phyloP scores from a whole-genome alignment of 2,797 vertebrate species.

The Prionace glauca region DNA sequence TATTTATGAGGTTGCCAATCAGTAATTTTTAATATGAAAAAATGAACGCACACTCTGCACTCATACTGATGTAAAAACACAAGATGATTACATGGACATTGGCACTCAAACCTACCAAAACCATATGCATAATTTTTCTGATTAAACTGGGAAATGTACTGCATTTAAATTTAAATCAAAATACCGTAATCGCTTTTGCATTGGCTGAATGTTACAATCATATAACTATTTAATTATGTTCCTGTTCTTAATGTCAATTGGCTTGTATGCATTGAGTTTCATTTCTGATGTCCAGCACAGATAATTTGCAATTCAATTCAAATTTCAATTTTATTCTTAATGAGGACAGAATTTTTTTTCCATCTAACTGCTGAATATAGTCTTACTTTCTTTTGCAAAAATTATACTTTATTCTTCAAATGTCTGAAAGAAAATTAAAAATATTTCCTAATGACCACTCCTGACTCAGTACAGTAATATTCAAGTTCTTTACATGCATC shows the following conservation, averaged over 20 bases:
- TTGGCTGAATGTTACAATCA: not conserved
- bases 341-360: not conserved
- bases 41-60: not conserved
- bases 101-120: not conserved
- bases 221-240: constrained; percentile 7
- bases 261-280: not conserved
- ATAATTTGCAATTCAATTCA: not conserved
- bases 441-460: too few relatives aligned
- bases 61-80: not conserved
- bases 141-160: not conserved
- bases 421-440: too few relatives aligned
- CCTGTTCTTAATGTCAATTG: not conserved
- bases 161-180: not conserved
- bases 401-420: too few relatives aligned
- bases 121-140: not conserved
- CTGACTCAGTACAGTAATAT: too few relatives aligned
- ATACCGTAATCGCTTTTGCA: not conserved
- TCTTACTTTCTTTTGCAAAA: too few relatives aligned
- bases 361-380: not conserved
- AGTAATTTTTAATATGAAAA: not conserved
- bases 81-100: not conserved
- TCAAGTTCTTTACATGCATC: too few relatives aligned
- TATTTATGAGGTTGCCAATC: too few relatives aligned
- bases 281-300: not conserved
- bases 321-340: not conserved